Percentiles rank a stretch among this genome's conserved stretches.
phyloP scores from a whole-genome alignment of 2,797 vertebrate species.

The Chlorospingus semifuscus region DNA sequence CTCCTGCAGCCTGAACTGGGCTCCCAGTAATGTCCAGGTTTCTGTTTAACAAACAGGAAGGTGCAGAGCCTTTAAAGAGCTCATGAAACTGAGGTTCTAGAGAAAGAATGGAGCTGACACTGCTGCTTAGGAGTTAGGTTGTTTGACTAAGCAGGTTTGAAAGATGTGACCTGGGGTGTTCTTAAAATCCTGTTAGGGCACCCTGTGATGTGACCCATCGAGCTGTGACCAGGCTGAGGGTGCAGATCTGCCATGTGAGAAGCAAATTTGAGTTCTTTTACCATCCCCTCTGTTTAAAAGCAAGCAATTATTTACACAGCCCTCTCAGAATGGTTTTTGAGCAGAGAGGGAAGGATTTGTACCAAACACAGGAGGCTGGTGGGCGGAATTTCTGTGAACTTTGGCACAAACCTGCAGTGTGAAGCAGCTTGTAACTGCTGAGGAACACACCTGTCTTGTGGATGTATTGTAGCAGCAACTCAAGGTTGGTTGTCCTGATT shows the following conservation, averaged over 20 bases:
- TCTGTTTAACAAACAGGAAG: not conserved
- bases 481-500: not conserved
- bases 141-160: constrained; percentile 17
- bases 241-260: fast-evolving
- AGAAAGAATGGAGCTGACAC: not conserved
- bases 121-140: not conserved
- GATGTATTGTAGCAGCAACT: not conserved
- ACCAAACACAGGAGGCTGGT: not conserved
- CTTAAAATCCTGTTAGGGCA: not conserved
- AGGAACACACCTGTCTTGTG: not conserved
- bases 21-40: not conserved
- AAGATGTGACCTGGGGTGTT: not conserved
- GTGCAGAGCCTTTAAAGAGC: not conserved
- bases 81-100: not conserved
- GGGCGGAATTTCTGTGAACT: not conserved
- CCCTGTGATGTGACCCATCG: not conserved
- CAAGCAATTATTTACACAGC: not conserved
- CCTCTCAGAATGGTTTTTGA: not conserved
- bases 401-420: not conserved
- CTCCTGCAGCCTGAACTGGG: not conserved
- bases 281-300: not conserved
- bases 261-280: not conserved
- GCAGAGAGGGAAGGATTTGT: not conserved
- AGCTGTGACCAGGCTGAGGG: not conserved
- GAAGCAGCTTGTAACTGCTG: not conserved